Evolutionary conservation across 2,113 vertebrate species (phyloP).

Genomic region (Upupa epops): DNA sequence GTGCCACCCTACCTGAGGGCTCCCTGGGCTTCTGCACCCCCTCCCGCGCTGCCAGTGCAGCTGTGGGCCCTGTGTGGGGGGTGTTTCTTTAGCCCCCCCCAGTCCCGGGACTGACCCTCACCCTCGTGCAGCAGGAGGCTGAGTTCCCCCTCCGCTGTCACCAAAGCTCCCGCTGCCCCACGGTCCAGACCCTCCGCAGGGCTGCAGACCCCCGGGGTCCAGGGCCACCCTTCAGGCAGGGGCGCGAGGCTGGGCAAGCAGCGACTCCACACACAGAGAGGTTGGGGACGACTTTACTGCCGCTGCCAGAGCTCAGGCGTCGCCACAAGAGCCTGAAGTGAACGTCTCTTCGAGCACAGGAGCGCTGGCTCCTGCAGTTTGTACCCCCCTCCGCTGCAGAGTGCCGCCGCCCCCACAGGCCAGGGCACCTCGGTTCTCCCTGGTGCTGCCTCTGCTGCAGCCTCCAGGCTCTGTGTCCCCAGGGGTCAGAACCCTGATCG

Average conservation of each 20-base stretch:
- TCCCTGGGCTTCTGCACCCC: too few relatives aligned
- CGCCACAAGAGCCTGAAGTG: neutral
- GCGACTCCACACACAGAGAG: neutral
- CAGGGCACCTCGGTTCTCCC: neutral
- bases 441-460: neutral
- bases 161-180: neutral
- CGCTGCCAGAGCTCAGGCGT: neutral
- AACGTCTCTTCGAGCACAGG: neutral
- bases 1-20: too few relatives aligned
- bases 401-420: too few relatives aligned
- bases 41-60: neutral
- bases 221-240: rapidly evolving
- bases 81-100: neutral
- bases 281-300: conserved; percentile 20
- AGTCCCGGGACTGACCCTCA: rapidly evolving
- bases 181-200: too few relatives aligned
- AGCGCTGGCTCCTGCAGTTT: neutral
- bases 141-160: rapidly evolving
- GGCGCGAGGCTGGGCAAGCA: neutral
- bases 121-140: neutral
- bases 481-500: neutral
- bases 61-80: too few relatives aligned
- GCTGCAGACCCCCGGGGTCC: neutral
- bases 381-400: too few relatives aligned
- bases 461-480: neutral